Evolutionary conservation across 2,797 vertebrate species (phyloP).

Genomic region (Distichodus sexfasciatus): DNA sequence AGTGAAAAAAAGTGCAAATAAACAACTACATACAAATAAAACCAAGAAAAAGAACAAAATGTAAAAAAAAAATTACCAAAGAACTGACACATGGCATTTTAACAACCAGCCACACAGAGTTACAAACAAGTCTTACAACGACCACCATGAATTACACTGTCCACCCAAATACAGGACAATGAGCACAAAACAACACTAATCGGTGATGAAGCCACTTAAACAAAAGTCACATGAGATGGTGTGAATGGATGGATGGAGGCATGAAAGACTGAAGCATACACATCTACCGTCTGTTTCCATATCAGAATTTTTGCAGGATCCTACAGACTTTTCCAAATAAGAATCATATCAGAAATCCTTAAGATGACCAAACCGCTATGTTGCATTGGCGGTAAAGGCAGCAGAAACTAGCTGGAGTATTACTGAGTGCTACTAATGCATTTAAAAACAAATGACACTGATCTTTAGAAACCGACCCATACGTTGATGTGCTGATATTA

Average conservation of each 20-base stretch:
- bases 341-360: background rate
- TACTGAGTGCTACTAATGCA: too few relatives aligned
- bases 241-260: conserved; percentile 55
- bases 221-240: conserved; percentile 32
- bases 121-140: background rate
- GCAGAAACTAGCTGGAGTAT: too few relatives aligned
- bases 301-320: conserved; percentile 16
- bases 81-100: too few relatives aligned
- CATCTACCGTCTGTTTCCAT: conserved; percentile 40
- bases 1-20: background rate
- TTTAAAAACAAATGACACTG: too few relatives aligned
- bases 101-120: conserved; percentile 35
- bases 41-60: background rate
- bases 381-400: background rate
- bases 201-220: conserved; percentile 17
- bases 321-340: too few relatives aligned
- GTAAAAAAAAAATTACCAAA: background rate
- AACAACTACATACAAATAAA: background rate
- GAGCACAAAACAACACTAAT: conserved; percentile 14
- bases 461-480: too few relatives aligned
- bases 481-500: too few relatives aligned
- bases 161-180: conserved; percentile 33
- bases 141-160: conserved; percentile 9
- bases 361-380: background rate
- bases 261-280: background rate